Percentiles rank a stretch among this genome's conserved stretches.
Conservation (phyloP, 2,797 vertebrate genomes). For the Syngnathus rostellatus region DNA sequence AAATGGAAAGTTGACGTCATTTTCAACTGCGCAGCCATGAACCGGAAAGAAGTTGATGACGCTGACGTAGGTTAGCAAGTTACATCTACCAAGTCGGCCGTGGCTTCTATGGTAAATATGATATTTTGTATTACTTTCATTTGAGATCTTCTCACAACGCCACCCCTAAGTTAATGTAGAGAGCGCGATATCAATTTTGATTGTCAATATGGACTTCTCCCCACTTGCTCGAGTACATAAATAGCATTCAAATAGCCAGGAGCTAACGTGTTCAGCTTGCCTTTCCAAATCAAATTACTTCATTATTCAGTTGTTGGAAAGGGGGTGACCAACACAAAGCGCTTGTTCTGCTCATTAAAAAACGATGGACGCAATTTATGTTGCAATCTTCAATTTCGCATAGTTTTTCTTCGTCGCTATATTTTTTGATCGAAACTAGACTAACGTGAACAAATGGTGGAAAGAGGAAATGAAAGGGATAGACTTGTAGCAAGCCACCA, state of each 20-base stretch:
- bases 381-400: background rate
- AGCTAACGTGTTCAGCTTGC: background rate
- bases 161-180: accelerated
- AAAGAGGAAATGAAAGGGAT: background rate
- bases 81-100: conserved; percentile 53
- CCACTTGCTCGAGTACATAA: background rate
- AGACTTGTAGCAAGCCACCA: background rate
- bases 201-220: no score
- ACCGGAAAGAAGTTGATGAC: conserved; percentile 68
- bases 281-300: background rate
- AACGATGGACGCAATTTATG: background rate
- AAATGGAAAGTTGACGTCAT: conserved; percentile 42
- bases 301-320: background rate
- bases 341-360: background rate
- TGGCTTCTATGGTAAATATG: conserved; percentile 76
- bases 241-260: background rate
- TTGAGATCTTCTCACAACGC: accelerated
- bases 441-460: background rate
- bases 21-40: conserved; percentile 38
- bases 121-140: background rate
- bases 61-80: conserved; percentile 62
- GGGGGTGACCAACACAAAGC: background rate
- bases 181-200: accelerated
- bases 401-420: background rate
- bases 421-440: background rate